Evolutionary conservation across 2,113 vertebrate species (phyloP).

Genomic region (Aramus guarauna): DNA sequence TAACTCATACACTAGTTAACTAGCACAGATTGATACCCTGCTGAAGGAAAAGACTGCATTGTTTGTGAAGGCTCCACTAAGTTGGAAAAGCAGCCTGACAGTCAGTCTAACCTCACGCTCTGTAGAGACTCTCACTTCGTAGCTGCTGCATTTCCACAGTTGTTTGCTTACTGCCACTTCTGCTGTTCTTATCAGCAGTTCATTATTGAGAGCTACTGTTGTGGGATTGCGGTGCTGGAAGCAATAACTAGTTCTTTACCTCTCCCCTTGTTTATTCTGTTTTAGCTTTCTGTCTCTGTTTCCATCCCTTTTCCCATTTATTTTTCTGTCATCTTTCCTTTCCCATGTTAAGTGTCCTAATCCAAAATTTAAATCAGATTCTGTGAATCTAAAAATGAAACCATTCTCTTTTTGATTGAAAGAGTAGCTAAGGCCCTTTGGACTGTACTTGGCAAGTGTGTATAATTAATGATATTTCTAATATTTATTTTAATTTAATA

Average conservation of each 20-base stretch:
- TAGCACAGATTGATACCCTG: background rate
- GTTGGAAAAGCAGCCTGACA: background rate
- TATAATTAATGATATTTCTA: background rate
- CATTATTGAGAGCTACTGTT: background rate
- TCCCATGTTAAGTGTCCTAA: background rate
- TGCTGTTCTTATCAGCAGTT: background rate
- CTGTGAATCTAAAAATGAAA: background rate
- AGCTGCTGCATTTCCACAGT: background rate
- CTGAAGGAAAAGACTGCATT: background rate
- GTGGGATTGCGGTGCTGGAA: background rate
- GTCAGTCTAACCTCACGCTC: background rate
- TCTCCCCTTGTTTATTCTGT: background rate
- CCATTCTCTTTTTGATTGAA: background rate
- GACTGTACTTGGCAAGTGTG: background rate
- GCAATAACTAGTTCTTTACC: background rate
- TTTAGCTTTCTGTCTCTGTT: background rate
- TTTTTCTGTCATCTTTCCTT: background rate
- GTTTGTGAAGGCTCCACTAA: background rate
- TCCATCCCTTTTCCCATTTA: background rate
- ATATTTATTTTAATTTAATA: conserved; percentile 36
- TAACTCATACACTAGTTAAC: background rate
- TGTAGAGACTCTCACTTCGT: fast-evolving
- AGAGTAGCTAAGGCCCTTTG: background rate
- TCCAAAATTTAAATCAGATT: background rate
- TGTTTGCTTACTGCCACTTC: background rate